These are phyloP conservation scores for Carlito syrichta DNA, from an alignment of 2,113 vertebrate species.

Conservation along the genomic window DNA sequence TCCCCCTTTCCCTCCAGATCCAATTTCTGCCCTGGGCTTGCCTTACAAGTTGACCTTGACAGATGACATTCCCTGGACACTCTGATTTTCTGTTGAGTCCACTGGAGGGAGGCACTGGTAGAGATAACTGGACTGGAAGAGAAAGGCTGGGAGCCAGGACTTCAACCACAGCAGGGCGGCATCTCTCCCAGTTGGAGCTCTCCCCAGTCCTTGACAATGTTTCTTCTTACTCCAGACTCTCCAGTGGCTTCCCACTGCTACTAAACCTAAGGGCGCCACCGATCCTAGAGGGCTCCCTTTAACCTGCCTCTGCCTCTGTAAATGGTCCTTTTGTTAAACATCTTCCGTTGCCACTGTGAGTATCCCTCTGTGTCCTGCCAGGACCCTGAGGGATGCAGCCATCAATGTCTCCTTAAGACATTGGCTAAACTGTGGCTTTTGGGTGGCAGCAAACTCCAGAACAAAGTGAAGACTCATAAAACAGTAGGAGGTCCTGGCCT, in stretches of 20 bases:
- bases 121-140: background rate
- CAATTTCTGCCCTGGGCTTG: background rate
- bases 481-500: background rate
- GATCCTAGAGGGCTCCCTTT: background rate
- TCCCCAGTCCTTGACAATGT: rapidly evolving
- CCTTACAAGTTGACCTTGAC: background rate
- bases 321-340: background rate
- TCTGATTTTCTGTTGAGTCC: rapidly evolving
- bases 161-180: rapidly evolving
- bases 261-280: background rate
- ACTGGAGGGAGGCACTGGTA: rapidly evolving
- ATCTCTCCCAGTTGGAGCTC: background rate
- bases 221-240: background rate
- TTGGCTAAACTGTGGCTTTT: background rate
- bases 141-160: background rate
- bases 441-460: background rate
- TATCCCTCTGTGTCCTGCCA: background rate
- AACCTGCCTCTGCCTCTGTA: background rate
- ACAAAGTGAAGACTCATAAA: background rate
- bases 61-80: background rate
- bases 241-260: background rate
- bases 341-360: background rate
- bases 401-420: background rate
- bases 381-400: background rate
- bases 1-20: background rate